Conservation (phyloP, 2,888 invertebrate species). For the Ischnus inquisitorius region DNA sequence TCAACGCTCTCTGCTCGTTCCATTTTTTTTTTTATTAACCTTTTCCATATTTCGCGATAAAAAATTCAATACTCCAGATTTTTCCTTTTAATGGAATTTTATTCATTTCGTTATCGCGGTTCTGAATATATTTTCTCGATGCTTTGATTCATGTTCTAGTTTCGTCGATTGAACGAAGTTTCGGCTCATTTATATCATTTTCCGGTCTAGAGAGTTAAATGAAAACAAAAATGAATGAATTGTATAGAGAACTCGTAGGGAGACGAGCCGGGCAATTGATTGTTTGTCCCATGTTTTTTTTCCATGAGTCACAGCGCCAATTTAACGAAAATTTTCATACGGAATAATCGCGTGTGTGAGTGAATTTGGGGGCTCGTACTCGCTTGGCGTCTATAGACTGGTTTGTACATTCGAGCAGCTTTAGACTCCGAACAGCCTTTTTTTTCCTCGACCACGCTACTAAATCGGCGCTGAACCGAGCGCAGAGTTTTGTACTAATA, state of each 20-base stretch:
- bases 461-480: slow-evolving; percentile 20
- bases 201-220: not conserved
- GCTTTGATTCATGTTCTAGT: not conserved
- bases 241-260: not conserved
- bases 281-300: slow-evolving; percentile 13
- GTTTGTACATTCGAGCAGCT: slow-evolving; percentile 15
- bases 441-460: slow-evolving; percentile 3
- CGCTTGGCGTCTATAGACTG: slow-evolving; percentile 21
- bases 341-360: not conserved
- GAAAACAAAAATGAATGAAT: too few species aligned
- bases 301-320: slow-evolving; percentile 5
- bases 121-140: not conserved
- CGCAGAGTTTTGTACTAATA: not conserved
- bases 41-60: not conserved
- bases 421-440: slow-evolving; percentile 16
- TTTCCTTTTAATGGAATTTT: not conserved
- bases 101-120: too few species aligned
- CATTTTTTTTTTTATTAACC: slow-evolving; percentile 1
- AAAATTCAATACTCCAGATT: not conserved
- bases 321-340: slow-evolving; percentile 34
- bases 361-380: slow-evolving; percentile 19
- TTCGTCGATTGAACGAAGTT: slow-evolving; percentile 5
- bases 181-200: not conserved
- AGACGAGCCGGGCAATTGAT: slow-evolving; percentile 34
- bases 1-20: not conserved